phyloP scores from a whole-genome alignment of 2,888 invertebrate genomes.

The Tipula vernalis region DNA sequence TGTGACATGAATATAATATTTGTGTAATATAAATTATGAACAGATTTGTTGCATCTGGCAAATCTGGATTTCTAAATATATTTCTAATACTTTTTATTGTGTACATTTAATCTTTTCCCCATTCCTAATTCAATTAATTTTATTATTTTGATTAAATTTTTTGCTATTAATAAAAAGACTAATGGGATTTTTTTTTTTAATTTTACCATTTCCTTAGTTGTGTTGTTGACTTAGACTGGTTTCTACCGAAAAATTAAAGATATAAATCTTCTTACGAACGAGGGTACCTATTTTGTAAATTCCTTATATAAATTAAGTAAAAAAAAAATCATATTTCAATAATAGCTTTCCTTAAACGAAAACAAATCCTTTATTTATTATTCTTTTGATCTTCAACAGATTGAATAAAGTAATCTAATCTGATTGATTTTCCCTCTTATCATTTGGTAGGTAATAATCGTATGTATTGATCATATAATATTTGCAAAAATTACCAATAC shows the following conservation, averaged over 20 bases:
- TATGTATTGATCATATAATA: background rate
- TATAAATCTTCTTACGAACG: background rate
- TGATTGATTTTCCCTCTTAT: background rate
- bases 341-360: background rate
- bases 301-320: too few relatives aligned
- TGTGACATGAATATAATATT: too few relatives aligned
- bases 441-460: background rate
- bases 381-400: background rate
- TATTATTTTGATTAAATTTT: background rate
- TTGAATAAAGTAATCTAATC: background rate
- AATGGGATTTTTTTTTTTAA: background rate
- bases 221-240: background rate
- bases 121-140: background rate
- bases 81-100: too few relatives aligned
- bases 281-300: background rate
- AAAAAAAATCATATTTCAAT: background rate
- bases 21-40: too few relatives aligned
- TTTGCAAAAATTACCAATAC: background rate
- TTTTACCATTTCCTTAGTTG: background rate
- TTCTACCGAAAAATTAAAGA: background rate
- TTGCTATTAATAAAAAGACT: background rate
- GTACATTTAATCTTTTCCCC: too few relatives aligned
- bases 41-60: too few relatives aligned
- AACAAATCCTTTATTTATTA: background rate
- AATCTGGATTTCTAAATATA: too few relatives aligned